Evolutionary conservation across 2,113 vertebrate species (phyloP), one percentile per base, ranked within the genome.

Genomic region (Neolamprologus brichardi): DNA sequence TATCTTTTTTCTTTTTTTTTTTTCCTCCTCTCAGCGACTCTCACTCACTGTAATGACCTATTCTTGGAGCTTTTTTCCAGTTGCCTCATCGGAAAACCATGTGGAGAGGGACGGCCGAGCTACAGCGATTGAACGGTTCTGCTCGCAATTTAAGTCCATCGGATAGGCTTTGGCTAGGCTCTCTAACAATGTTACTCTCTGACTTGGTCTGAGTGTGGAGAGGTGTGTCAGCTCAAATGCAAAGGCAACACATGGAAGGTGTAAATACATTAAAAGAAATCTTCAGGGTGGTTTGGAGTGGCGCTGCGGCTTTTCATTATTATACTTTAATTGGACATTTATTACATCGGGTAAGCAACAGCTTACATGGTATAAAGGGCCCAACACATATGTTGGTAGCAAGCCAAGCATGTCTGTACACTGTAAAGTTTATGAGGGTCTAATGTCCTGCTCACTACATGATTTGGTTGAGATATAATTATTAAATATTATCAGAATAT

Each of bases 1-100:
- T 20, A 18, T 77, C 15, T 13, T 54, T 75, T 52, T 41, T 72
- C 62, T 53, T 37, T 46, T 18, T 7, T 11, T 32, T 70, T 25
- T 67, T 67, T 11, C 46, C 20, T 72, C 67, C 89, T 53, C 84
- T 72, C 81, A 75, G 41, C 41, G 44, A 53, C 72, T 25, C 88
- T 89, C 86, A 79, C 78, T 60, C 30, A 58, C 89, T 95, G 93
- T 96, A 96, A 96, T 96, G 95, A 95, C 95, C 95, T 97, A 96
- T 97, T 96, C 94, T 94, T 95, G 94, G 95, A 95, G 92, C 90
- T 92, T 96, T 96, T 96, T 96, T 96, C 96, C 96, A 94, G 93
- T 96, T 96, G 94, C 96, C 95, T 97, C 96, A 96, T 95, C 91
- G 93, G 95, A 95, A 95, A 96, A 91, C 92, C 95, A 96, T 85